Conservation (phyloP, 92 coral and sea anemone species). For the Palythoa grandiflora region DNA sequence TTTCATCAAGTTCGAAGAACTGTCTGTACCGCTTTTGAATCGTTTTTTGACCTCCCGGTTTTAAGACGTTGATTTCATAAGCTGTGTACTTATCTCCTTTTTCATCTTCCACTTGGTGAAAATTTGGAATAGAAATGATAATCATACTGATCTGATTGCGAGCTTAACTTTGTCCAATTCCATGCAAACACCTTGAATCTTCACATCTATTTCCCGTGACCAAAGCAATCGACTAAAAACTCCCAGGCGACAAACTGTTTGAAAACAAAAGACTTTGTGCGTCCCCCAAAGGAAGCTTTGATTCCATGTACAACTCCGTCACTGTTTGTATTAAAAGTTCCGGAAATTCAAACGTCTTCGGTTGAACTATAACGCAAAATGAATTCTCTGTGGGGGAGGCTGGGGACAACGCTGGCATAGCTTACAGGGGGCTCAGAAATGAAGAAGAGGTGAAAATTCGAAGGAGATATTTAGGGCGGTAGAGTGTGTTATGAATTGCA, state of each 20-base stretch:
- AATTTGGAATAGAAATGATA: slow-evolving; percentile 82
- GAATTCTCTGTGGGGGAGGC: slow-evolving; percentile 17
- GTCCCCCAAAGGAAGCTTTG: slow-evolving; percentile 2
- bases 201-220: background rate
- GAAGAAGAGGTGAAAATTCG: slow-evolving; percentile 22
- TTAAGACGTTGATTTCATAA: slow-evolving; percentile 82
- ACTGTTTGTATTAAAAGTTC: background rate
- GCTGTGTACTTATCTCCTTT: slow-evolving; percentile 73
- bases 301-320: background rate
- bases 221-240: background rate
- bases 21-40: slow-evolving; percentile 81
- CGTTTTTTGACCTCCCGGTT: slow-evolving; percentile 81
- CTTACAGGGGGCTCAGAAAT: slow-evolving; percentile 49
- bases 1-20: slow-evolving; percentile 83
- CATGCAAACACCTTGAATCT: background rate
- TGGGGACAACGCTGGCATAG: slow-evolving; percentile 45
- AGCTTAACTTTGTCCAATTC: background rate
- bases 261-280: background rate
- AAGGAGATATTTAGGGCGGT: slow-evolving; percentile 62
- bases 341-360: background rate
- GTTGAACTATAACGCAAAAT: background rate
- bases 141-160: slow-evolving; percentile 52
- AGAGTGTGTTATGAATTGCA: slow-evolving; percentile 87
- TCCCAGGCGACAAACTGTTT: slow-evolving; percentile 24
- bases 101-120: slow-evolving; percentile 73